phyloP scores from a whole-genome alignment of 2,888 invertebrate species.

The Chouioia cunea region DNA sequence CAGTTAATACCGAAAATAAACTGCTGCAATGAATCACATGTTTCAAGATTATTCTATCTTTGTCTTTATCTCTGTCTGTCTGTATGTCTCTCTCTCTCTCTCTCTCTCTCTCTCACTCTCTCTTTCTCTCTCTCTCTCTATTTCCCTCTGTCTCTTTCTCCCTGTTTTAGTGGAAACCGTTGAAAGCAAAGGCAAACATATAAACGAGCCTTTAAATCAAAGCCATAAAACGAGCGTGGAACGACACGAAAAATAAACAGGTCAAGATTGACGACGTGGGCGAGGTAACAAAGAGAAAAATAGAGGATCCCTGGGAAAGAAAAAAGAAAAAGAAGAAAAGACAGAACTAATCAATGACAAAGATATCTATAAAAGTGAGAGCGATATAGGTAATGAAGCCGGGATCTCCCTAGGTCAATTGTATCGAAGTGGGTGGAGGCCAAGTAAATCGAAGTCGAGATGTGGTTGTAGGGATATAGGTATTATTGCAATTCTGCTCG shows the following conservation, averaged over 20 bases:
- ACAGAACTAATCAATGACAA: conserved; percentile 28
- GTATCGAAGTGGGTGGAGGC: conserved; percentile 21
- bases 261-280: conserved; percentile 26
- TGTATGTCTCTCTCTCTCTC: neutral
- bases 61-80: neutral
- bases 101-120: neutral
- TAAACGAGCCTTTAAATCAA: conserved; percentile 28
- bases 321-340: neutral
- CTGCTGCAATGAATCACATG: no score
- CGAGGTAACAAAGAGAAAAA: conserved; percentile 12
- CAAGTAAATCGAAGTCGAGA: neutral
- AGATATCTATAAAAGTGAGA: conserved; percentile 41
- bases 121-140: conserved; percentile 12
- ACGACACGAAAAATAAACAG: conserved; percentile 16
- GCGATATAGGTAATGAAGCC: conserved; percentile 43
- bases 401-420: conserved; percentile 36
- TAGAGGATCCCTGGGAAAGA: neutral
- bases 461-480: conserved; percentile 12
- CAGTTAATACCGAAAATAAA: no score
- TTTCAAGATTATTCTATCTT: no score
- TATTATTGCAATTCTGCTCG: neutral
- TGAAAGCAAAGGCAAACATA: conserved; percentile 1
- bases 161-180: conserved; percentile 10
- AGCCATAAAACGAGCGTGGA: conserved; percentile 23
- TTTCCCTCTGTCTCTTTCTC: neutral